A percentile compares a stretch with the other conserved stretches of the same genome.
Conservation (phyloP, 2,797 vertebrate species). For the Erethizon dorsatum region DNA sequence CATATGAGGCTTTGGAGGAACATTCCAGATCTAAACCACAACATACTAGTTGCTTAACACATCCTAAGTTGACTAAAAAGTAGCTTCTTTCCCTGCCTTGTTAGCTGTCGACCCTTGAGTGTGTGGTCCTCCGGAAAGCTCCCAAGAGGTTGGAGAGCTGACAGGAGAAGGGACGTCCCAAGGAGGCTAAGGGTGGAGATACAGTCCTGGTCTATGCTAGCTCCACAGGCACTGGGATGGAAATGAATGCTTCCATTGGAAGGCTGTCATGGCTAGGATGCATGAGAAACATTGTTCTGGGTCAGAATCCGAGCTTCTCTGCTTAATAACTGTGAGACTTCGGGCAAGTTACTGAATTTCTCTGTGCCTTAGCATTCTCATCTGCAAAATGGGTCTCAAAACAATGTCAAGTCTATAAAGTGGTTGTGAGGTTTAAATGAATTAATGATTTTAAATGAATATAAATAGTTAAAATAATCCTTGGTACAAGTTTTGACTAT, state of each 20-base stretch:
- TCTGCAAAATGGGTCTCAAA: constrained; percentile 32
- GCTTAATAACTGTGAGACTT: neutral
- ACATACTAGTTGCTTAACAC: neutral
- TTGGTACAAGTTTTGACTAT: neutral
- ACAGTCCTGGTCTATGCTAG: neutral
- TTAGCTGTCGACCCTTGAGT: too few species aligned
- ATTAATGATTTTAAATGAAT: neutral
- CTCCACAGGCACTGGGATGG: neutral
- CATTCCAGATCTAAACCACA: neutral
- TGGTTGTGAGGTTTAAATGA: neutral
- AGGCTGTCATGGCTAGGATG: neutral
- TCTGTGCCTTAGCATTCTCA: too few species aligned
- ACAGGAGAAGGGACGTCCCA: neutral
- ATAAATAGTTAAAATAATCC: neutral
- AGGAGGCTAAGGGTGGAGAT: too few species aligned
- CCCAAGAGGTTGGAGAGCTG: neutral
- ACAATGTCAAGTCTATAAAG: neutral
- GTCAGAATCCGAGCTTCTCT: neutral
- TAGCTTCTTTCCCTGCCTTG: neutral
- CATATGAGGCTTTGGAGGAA: neutral
- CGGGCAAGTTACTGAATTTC: neutral
- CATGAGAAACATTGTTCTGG: neutral
- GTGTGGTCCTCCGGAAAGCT: neutral
- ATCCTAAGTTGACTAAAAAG: neutral
- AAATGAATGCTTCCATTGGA: accelerated